A percentile compares a stretch with the other conserved stretches of the same genome.
These are phyloP conservation scores for Lepidonotus clava DNA, from an alignment of 2,888 invertebrate genomes.

Conservation along the genomic window DNA sequence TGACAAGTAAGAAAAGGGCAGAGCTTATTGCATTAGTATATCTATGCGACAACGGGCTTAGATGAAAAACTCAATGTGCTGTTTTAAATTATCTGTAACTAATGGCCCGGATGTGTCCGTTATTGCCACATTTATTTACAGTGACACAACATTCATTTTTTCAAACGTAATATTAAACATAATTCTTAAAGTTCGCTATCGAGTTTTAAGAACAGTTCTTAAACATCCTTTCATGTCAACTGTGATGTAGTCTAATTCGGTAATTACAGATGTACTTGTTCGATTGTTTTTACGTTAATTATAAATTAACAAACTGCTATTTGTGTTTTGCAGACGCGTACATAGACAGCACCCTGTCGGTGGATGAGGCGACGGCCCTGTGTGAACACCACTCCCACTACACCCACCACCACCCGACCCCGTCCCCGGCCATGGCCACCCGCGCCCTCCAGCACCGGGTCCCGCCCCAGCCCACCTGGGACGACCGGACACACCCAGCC, in stretches of 20 bases:
- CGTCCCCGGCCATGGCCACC: not conserved
- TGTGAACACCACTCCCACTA: not conserved
- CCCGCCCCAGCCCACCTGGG: not conserved
- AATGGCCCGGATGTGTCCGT: no score
- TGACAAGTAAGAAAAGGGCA: no score
- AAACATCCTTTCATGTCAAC: no score
- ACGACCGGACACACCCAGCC: not conserved
- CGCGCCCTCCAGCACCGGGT: not conserved
- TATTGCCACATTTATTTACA: no score
- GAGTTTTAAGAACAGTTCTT: no score
- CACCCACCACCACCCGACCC: not conserved
- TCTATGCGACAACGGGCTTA: no score
- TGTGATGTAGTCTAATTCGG: not conserved
- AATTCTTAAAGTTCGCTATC: no score
- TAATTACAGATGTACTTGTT: not conserved
- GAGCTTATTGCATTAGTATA: no score
- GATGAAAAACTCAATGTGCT: no score
- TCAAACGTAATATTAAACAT: no score
- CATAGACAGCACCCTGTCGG: not conserved
- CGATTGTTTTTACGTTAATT: not conserved
- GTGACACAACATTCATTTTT: no score
- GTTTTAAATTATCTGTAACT: no score
- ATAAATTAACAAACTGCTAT: not conserved
- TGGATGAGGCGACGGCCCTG: not conserved
- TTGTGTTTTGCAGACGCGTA: conserved; percentile 38